Evolutionary conservation across 2,888 invertebrate genomes (phyloP), one percentile per base, ranked within the genome.

Genomic region (Caenorhabditis uteleia): DNA sequence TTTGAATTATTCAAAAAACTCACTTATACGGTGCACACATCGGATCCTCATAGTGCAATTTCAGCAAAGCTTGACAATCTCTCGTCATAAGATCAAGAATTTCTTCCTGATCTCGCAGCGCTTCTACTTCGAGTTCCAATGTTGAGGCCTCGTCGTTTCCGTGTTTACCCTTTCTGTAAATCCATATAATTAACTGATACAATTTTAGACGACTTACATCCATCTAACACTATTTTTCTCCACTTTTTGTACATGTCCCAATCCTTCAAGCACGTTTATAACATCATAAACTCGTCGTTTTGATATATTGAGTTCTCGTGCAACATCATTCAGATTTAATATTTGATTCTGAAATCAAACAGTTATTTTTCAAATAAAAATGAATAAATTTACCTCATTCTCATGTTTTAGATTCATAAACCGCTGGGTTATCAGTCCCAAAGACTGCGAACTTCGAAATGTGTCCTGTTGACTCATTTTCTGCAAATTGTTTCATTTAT

Each of bases 301-400:
- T 47, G 77, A 80, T 18, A 82, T 81, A 1, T 71, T 73, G 26
- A 82, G 61, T 8, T 39, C 29, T n/a, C 49, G 56, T 20, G 82
- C 82, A 6, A 78, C 82, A 29, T 82, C 82, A 53, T 82, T 82
- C 46, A 82, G 48, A 51, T 82, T 82, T 45, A 81, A 36, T 33
- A 77, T 56, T 72, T 79, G 47, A n/a, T n/a, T n/a, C n/a, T n/a
- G n/a, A n/a, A n/a, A n/a, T n/a, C n/a, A n/a, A n/a, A n/a, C n/a
- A n/a, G n/a, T n/a, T n/a, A n/a, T n/a, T n/a, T n/a, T n/a, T n/a
- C n/a, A n/a, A n/a, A n/a, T n/a, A n/a, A n/a, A n/a, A n/a, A n/a
- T n/a, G n/a, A n/a, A n/a, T n/a, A n/a, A n/a, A n/a, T n/a, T n/a
- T n/a, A n/a, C n/a, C n/a, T n/a, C n/a, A n/a, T n/a, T n/a, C n/a